A percentile compares a stretch with the other conserved stretches of the same genome.
Evolutionary conservation across 2,797 vertebrate species (phyloP).

Genomic region (Falco cherrug): DNA sequence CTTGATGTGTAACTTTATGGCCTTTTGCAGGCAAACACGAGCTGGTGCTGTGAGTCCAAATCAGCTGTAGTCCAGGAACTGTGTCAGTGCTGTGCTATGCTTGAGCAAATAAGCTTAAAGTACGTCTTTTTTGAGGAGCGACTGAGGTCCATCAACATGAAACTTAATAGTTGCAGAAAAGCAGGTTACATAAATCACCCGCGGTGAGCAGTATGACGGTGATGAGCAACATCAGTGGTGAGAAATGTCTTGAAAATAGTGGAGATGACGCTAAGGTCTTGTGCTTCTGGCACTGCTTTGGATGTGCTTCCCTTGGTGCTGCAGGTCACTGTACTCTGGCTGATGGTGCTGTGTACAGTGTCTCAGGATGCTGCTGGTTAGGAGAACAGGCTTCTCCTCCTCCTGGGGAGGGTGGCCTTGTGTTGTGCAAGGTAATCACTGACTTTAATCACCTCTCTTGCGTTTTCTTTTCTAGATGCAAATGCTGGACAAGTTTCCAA

Average conservation of each 20-base stretch:
- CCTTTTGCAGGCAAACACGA: not conserved
- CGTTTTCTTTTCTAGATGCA: slow-evolving; percentile 88
- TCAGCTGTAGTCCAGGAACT: not conserved
- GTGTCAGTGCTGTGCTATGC: not conserved
- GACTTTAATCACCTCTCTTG: not conserved
- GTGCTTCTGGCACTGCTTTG: not conserved
- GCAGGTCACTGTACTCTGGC: not conserved
- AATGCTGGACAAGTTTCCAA: slow-evolving; percentile 98
- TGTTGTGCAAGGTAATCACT: not conserved
- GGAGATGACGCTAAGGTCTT: not conserved
- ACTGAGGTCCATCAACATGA: not conserved
- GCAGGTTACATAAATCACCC: not conserved
- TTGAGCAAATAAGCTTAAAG: not conserved
- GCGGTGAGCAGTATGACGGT: not conserved
- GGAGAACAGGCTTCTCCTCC: not conserved
- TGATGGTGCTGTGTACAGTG: not conserved
- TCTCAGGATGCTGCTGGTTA: not conserved
- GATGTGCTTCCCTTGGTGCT: not conserved
- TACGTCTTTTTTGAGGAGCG: not conserved
- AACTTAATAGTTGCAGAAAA: not conserved
- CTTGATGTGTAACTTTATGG: not conserved
- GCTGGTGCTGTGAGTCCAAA: not conserved
- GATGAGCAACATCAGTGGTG: not conserved
- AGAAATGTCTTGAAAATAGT: not conserved
- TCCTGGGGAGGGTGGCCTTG: not conserved